Percentiles rank a stretch among this genome's conserved stretches.
Conservation (phyloP, 1,140 invertebrate species). For the Brachionus sp. region DNA sequence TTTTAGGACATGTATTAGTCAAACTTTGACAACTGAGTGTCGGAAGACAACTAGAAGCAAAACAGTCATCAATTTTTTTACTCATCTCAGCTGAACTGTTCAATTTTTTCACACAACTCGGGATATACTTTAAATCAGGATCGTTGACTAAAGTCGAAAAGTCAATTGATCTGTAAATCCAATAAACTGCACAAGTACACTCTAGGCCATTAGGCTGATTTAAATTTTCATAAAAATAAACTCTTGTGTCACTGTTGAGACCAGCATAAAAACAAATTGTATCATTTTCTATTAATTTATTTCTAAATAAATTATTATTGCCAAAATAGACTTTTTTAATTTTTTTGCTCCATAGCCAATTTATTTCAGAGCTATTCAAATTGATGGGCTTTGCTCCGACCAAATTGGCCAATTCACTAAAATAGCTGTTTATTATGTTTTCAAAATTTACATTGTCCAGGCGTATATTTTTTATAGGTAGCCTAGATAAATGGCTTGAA, state of each 20-base stretch:
- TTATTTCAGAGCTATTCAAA: not conserved
- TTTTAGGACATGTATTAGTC: not conserved
- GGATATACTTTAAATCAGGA: slow-evolving; percentile 2
- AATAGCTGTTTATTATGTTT: not conserved
- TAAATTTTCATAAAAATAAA: slow-evolving; percentile 39
- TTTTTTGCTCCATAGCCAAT: slow-evolving; percentile 3
- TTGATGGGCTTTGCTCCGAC: not conserved
- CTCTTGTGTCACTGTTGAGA: not conserved
- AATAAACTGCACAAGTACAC: slow-evolving; percentile 26
- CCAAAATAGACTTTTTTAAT: slow-evolving; percentile 36
- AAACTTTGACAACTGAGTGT: not conserved
- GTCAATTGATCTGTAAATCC: slow-evolving; percentile 11
- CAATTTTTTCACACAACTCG: slow-evolving; percentile 1
- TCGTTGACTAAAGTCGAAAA: not conserved
- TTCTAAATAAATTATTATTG: not conserved
- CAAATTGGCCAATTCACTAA: not conserved
- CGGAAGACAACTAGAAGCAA: not conserved
- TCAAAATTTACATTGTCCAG: slow-evolving; percentile 18
- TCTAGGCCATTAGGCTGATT: not conserved
- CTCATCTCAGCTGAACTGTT: not conserved
- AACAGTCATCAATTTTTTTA: not conserved
- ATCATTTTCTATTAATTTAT: slow-evolving; percentile 1
- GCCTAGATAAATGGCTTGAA: not conserved
- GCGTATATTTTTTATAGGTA: not conserved
- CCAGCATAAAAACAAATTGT: slow-evolving; percentile 10